These are phyloP conservation scores for Otus sunia DNA, from an alignment of 2,113 vertebrate species.

Conservation along the genomic window DNA sequence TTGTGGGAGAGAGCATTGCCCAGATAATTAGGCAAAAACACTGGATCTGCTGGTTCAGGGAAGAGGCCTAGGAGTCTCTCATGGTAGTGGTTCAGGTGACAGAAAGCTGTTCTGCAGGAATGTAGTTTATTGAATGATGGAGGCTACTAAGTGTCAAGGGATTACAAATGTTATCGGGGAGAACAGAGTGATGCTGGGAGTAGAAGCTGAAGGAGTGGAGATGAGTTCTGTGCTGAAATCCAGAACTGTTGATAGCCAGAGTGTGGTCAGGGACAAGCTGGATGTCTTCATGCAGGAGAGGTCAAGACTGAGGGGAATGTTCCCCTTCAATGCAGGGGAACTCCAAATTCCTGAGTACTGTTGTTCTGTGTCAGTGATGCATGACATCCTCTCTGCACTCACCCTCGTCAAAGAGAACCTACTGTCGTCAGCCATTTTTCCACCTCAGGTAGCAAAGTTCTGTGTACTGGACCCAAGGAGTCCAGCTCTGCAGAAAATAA, in stretches of 20 bases:
- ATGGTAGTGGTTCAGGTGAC: not conserved
- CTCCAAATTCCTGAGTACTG: not conserved
- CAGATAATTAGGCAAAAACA: not conserved
- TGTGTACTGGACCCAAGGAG: not conserved
- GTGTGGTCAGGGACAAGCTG: not conserved
- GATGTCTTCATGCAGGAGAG: not conserved
- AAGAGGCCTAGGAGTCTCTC: not conserved
- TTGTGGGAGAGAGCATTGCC: not conserved
- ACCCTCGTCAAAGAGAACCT: accelerated
- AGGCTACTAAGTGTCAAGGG: not conserved
- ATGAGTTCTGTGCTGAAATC: not conserved
- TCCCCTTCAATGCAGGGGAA: not conserved
- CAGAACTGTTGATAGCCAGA: not conserved
- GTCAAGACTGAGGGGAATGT: not conserved
- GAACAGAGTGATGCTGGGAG: not conserved
- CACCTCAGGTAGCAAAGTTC: not conserved
- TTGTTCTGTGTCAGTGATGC: not conserved
- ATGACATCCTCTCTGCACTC: not conserved
- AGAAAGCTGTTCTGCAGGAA: not conserved
- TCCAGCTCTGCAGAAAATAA: not conserved
- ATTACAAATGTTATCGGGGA: not conserved
- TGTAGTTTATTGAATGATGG: not conserved
- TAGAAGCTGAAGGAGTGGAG: not conserved
- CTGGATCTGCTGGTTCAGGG: not conserved
- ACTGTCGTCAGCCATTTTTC: not conserved